These are phyloP conservation scores for Paramuricea clavata DNA, from an alignment of 92 coral and sea anemone species.

Conservation along the genomic window DNA sequence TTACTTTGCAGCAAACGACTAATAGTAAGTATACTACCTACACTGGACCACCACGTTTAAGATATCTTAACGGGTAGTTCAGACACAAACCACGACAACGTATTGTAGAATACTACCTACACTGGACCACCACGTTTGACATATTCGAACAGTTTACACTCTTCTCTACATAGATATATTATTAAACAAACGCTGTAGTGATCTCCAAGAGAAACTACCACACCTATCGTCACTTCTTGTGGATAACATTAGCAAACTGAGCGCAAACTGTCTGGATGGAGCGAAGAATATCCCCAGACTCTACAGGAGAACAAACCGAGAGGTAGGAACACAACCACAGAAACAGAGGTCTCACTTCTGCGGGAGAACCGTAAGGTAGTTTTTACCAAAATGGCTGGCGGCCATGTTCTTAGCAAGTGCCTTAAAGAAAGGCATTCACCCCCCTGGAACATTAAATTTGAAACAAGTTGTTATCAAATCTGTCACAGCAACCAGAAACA, in stretches of 20 bases:
- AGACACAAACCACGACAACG: too few species aligned
- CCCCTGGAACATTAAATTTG: too few species aligned
- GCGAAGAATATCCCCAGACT: slow-evolving; percentile 96
- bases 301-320: slow-evolving; percentile 96
- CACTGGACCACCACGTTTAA: not conserved
- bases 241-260: slow-evolving; percentile 80
- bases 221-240: slow-evolving; percentile 78
- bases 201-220: slow-evolving; percentile 60
- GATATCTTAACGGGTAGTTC: not conserved
- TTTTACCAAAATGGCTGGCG: too few species aligned
- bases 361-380: too few species aligned
- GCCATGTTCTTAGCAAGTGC: too few species aligned
- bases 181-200: slow-evolving; percentile 25
- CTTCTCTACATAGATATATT: slow-evolving; percentile 4
- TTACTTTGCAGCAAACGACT: too few species aligned
- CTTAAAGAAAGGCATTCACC: too few species aligned
- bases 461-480: too few species aligned
- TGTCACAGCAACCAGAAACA: too few species aligned
- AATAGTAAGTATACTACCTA: too few species aligned
- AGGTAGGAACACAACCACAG: slow-evolving; percentile 69
- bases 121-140: not conserved
- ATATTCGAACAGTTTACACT: not conserved
- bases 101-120: not conserved
- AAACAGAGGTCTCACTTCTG: too few species aligned
- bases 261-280: slow-evolving; percentile 85